Conservation (phyloP, 2,113 vertebrate species). For the Tichodroma muraria region DNA sequence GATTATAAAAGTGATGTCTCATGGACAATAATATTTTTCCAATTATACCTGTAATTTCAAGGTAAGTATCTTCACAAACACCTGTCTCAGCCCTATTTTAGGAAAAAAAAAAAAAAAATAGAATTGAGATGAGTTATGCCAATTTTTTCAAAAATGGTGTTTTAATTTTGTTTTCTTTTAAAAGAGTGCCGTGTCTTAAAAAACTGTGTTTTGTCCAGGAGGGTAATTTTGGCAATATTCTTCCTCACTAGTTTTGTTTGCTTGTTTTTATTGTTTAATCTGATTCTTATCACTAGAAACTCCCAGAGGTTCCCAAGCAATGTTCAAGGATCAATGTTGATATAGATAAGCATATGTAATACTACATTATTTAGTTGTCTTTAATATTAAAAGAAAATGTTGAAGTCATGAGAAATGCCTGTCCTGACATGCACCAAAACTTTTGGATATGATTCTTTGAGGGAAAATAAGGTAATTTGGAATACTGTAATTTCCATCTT, state of each 20-base stretch:
- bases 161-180: background rate
- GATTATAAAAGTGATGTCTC: background rate
- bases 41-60: background rate
- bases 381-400: background rate
- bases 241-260: background rate
- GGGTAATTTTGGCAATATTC: background rate
- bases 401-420: background rate
- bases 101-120: rapidly evolving
- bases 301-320: background rate
- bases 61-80: background rate
- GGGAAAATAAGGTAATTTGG: background rate
- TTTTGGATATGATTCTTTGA: background rate
- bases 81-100: background rate
- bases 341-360: background rate
- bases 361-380: background rate
- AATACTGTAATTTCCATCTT: background rate
- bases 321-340: background rate
- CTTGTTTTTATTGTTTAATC: background rate
- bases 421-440: background rate
- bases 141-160: background rate
- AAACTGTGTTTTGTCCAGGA: background rate
- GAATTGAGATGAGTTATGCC: background rate
- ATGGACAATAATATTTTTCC: background rate
- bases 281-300: background rate
- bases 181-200: background rate